A percentile compares a stretch with the other conserved stretches of the same genome.
Conservation (phyloP, 1,140 invertebrate species). For the Diploscapter pachys region DNA sequence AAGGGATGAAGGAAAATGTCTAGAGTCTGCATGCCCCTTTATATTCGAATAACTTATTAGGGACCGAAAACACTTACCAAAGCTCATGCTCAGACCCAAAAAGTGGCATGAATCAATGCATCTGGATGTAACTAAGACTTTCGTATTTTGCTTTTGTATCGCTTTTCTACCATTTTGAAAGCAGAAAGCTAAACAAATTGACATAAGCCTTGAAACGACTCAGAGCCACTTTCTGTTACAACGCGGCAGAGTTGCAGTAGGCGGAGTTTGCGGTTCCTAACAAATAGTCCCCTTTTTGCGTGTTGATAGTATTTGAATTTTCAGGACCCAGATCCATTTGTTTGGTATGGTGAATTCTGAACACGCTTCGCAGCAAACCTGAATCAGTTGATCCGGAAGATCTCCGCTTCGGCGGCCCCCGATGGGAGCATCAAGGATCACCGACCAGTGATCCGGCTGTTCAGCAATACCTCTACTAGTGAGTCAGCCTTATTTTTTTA, state of each 20-base stretch:
- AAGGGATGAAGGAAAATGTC: too few relatives aligned
- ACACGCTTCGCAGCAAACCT: neutral
- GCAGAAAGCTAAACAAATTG: too few relatives aligned
- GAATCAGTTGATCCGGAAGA: constrained; percentile 22
- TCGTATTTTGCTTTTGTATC: too few relatives aligned
- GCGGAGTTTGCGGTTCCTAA: neutral
- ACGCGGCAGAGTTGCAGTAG: neutral
- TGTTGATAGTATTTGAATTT: too few relatives aligned
- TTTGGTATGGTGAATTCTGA: neutral
- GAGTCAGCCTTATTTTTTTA: neutral
- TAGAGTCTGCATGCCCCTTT: too few relatives aligned
- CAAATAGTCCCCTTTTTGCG: neutral
- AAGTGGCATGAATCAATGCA: too few relatives aligned
- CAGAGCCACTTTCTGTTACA: constrained; percentile 1
- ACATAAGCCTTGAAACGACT: too few relatives aligned
- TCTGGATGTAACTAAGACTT: too few relatives aligned
- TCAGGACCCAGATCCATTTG: neutral
- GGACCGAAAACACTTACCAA: too few relatives aligned
- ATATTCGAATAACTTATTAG: too few relatives aligned
- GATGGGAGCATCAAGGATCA: constrained; percentile 14
- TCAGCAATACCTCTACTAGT: constrained; percentile 36
- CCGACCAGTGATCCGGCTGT: constrained; percentile 36
- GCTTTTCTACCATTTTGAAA: too few relatives aligned
- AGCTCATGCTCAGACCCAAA: too few relatives aligned
- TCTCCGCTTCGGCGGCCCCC: neutral